Percentiles rank a stretch among this genome's conserved stretches.
These are phyloP conservation scores for Argyrosomus regius DNA, from an alignment of 2,797 vertebrate species.

Conservation along the genomic window DNA sequence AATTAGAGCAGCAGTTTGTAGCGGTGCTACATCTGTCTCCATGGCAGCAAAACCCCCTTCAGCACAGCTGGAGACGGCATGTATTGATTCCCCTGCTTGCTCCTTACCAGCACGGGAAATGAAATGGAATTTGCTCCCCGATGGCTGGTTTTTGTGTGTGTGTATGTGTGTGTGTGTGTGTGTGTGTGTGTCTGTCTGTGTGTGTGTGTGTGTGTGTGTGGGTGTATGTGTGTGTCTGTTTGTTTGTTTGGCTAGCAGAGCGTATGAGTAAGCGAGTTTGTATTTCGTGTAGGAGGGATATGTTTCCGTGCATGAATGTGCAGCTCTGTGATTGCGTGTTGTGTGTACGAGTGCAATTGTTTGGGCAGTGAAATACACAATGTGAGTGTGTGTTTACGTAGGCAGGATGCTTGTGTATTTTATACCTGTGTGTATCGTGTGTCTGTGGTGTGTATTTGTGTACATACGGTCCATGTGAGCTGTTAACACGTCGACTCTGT, in stretches of 20 bases:
- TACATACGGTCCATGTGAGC: not conserved
- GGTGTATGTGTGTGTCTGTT: constrained; percentile 27
- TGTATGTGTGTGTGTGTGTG: too few relatives aligned
- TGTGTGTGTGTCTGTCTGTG: not conserved
- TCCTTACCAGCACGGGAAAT: constrained; percentile 76
- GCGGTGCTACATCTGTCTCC: constrained; percentile 75
- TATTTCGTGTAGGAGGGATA: constrained; percentile 56
- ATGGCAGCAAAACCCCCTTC: constrained; percentile 78
- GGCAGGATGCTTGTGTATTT: not conserved
- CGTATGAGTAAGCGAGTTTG: constrained; percentile 47
- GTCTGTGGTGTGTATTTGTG: not conserved
- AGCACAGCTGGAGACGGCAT: constrained; percentile 76
- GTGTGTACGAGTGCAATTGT: constrained; percentile 14
- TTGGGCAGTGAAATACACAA: not conserved
- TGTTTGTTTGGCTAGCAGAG: constrained; percentile 48
- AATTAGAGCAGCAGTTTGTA: constrained; percentile 69
- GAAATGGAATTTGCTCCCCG: constrained; percentile 78
- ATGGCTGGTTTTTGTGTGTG: constrained; percentile 41
- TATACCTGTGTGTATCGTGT: not conserved
- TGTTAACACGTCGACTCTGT: not conserved
- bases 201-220: constrained; percentile 11
- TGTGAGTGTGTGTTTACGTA: constrained; percentile 23
- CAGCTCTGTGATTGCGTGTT: constrained; percentile 7
- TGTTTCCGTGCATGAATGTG: constrained; percentile 21
- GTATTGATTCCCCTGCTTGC: constrained; percentile 75